Base-by-base conservation (phyloP, 2,888 invertebrate genomes). In the Xanthia icteritia region DNA sequence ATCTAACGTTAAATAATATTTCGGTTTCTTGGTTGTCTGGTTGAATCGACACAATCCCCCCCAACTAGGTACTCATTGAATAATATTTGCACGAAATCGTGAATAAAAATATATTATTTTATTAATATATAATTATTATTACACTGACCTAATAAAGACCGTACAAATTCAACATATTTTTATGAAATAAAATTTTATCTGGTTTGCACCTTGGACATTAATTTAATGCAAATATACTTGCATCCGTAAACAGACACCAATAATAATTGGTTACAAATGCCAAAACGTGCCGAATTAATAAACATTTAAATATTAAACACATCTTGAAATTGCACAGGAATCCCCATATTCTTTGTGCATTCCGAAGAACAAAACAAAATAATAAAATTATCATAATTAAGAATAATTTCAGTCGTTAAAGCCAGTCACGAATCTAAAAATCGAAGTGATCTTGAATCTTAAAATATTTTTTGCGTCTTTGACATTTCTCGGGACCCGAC, bases 221-320 rank as follows among this genome's bases (percentile, higher is more conserved):
- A 39, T 60, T 36, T 15, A 61, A 61, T 61, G 58, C 31, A 36
- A 63, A 63, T 65, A 77, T 36, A 27, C 48, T 15, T 31, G 27
- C 36, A 74, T 74, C 79, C 79, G 79, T 74, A 74, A 79, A 72
- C 81, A 80, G n/a, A 39, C 23, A 61, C 48, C 9, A 17, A 27
- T n/a, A 2, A 48, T 51, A 42, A 45, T 63, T 45, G 17, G 63
- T 48, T 1, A 39, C 9, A 76, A 80, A 70, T 56, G 31, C 23
- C 63, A 76, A 76, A 77, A 31, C 71, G 71, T 77, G 81, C 6
- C 11, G 60, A 51, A 27, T 13, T n/a, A 75, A 77, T 71, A 58
- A 27, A 48, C 11, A 56, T 27, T 56, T 27, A 15, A 39, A 31
- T 20, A 48, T 48, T 15, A 27, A 67, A 51, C 23, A 48, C 15